Evolutionary conservation across 2,797 vertebrate species (phyloP), one percentile per base, ranked within the genome.

Genomic region (Mormyrops boulengeri): DNA sequence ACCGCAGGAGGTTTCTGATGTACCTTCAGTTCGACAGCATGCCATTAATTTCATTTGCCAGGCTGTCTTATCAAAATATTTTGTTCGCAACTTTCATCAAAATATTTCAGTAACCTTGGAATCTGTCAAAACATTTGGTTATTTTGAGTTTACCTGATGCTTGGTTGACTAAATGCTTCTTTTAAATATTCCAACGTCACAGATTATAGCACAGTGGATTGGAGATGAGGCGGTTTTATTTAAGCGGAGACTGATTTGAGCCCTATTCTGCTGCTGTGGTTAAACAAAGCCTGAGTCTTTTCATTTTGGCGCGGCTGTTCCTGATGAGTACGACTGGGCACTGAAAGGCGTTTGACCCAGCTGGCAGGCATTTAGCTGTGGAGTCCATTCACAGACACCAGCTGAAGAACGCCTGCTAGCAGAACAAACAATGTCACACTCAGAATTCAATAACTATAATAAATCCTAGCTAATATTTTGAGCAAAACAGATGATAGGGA

Each of bases 81-180:
- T 94, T 92, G 91, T 91, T 92, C 90, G 2, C 90, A n/a, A 92
- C 94, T 93, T 93, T 93, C 91, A 91, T 93, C 94, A 94, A 94
- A 94, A 95, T 95, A 94, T 93, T 91, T 90, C 92, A 92, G 94
- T 95, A 93, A 95, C 95, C 94, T 94, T 95, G 94, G 94, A 94
- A 94, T 94, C 95, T 94, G 93, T 95, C 93, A 95, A 94, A 96
- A 96, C 94, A 95, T 91, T 91, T 82, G 92, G 93, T 91, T 93
- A 94, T 93, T 92, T 89, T 91, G 90, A 88, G 93, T 94, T 94
- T 93, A 95, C 94, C 94, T 93, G 93, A 93, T 87, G 87, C 91
- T 82, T 62, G 7, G 92, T 92, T 73, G 89, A 92, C 91, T 85
- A 89, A 92, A 94, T 89, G 90, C 88, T 90, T 91, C 91, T 92